These are phyloP conservation scores for Sterrhoptilus dennistouni DNA, from an alignment of 2,113 vertebrate genomes.

Conservation along the genomic window DNA sequence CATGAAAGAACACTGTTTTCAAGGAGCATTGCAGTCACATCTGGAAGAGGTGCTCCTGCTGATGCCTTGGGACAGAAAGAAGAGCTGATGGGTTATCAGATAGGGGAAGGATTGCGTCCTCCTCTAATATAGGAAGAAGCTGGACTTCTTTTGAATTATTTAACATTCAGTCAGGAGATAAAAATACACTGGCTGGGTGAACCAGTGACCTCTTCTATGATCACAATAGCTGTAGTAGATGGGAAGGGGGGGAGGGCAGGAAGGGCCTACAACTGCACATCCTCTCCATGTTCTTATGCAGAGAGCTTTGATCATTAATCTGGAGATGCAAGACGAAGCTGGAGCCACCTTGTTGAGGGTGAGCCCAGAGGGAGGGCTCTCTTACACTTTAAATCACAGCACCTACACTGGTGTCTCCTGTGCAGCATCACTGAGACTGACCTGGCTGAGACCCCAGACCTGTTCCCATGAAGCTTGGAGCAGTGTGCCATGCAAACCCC, in stretches of 20 bases:
- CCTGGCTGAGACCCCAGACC: not conserved
- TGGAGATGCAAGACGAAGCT: not conserved
- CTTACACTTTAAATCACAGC: not conserved
- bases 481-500: not conserved
- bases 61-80: not conserved
- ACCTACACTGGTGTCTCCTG: fast-evolving
- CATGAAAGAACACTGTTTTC: not conserved
- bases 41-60: not conserved
- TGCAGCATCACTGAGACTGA: not conserved
- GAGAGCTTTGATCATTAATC: not conserved
- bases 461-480: not conserved
- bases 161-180: not conserved
- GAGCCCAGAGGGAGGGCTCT: not conserved
- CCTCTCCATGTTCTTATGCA: not conserved
- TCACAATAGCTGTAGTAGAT: not conserved
- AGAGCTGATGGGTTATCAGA: not conserved
- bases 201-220: not conserved
- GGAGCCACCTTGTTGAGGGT: not conserved
- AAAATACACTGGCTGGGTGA: not conserved
- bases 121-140: not conserved
- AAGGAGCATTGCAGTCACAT: not conserved
- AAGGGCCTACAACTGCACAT: not conserved
- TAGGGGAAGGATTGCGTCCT: not conserved
- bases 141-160: not conserved
- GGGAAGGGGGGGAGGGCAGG: not conserved